Evolutionary conservation across 2,113 vertebrate species (phyloP), one percentile per base, ranked within the genome.

Genomic region (Pao palembangensis): DNA sequence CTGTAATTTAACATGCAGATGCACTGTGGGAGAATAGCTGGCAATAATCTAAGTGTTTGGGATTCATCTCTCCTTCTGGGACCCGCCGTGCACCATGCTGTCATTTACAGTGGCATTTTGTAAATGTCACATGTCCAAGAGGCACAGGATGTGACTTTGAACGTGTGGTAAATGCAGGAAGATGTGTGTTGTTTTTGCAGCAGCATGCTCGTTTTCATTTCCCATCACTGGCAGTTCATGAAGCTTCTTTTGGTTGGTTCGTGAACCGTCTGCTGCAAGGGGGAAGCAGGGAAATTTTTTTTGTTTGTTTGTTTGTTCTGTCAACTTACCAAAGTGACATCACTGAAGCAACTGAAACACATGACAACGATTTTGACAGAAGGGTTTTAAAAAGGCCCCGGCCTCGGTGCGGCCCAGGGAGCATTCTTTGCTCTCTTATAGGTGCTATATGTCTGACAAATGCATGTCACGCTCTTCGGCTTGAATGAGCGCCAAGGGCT

Each of bases 81-180:
- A 34, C 51, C 51, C 25, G 43, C 38, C 12, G 7, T 62, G 63
- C 63, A 28, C 58, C 19, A 20, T 41, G 64, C 51, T 81, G 77
- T 85, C 78, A 85, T 73, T 72, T 80, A 71, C 58, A 66, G 51
- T 78, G 77, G 53, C 69, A 80, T 88, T 88, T 85, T 52, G 55
- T n/a, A 87, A 82, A 85, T 84, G 78, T 80, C 78, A 85, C 65
- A 77, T 77, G 69, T 85, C 63, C 69, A 73, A n/a, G 5, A 82
- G 75, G 73, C 68, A 80, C 77, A 75, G 77, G 82, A 73, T 80
- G 64, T 84, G 78, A 76, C 69, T 58, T 58, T 71, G 67, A 75
- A 50, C 67, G 14, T 61, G 64, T 79, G 69, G 61, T 78, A 57
- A 64, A 51, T 75, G 69, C 58, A 64, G 47, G 23, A 66, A 77